Evolutionary conservation across 2,888 invertebrate genomes (phyloP), one percentile per base, ranked within the genome.

Genomic region (Frankliniella fusca): DNA sequence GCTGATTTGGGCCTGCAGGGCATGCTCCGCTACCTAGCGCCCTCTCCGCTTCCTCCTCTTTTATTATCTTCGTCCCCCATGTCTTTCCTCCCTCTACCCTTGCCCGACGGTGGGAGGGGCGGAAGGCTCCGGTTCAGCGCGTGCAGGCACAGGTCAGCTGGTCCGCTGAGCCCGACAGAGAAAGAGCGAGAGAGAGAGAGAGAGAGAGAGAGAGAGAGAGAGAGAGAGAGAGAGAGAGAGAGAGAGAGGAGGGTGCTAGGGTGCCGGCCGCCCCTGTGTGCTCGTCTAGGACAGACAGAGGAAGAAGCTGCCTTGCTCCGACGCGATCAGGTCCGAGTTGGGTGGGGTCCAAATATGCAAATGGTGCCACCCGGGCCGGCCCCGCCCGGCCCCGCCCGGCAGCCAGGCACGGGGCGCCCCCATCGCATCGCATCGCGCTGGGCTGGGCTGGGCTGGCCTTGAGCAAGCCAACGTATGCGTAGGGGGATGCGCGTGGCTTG

Each of bases 221-320:
- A 65, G n/a, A 65, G 65, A n/a, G 65, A n/a, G 65, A n/a, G 65
- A n/a, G 65, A n/a, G 65, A n/a, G 50, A 50, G 50, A 50, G 50
- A 54, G 54, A 18, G 54, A 8, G 54, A 2, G 54, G 54, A 54
- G 54, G 54, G 54, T 15, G 54, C 18, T 54, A n/a, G n/a, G n/a
- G 20, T 54, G 12, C 20, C 18, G 20, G 15, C 54, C 54, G 5
- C 15, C 12, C 20, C 54, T 12, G 54, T 20, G 20, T 54, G 54
- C 15, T 9, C 15, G 18, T 15, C 54, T 54, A 5, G 54, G 54
- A 54, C 15, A 54, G 54, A 54, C 15, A 54, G 54, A 54, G 54
- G 18, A 18, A 54, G 54, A 54, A 18, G 15, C 12, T 7, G 54
- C 18, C 54, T 8, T 54, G 23, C 70, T 70, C 70, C 23, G 70